Base-by-base conservation (phyloP, 2,888 invertebrate species). In the Aradus depressus region DNA sequence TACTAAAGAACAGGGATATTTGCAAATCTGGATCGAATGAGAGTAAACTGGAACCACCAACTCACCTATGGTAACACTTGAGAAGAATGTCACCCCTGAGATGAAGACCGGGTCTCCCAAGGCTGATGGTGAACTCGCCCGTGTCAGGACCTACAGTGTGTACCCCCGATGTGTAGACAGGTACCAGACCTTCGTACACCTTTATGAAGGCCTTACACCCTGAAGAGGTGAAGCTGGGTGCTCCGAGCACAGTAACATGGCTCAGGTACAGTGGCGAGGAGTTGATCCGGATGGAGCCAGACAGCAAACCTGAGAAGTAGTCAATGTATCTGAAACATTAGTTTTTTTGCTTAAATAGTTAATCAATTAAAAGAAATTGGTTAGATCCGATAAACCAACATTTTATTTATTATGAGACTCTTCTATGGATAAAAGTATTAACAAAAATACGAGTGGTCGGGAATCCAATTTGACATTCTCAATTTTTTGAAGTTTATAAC, bases 121-220 rank as follows among this genome's bases (percentile, higher is more conserved):
- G 74, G 61, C 76, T 77, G 55, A 82, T 79, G 53, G 82, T 79
- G 63, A 84, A 80, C 64, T 80, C 79, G 43, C 77, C 71, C 64
- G 73, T 80, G 56, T 72, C 72, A 55, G 79, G 75, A 37, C 76
- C 76, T 52, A 83, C 77, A 64, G 77, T 75, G 70, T 85, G 84
- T 14, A 84, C 73, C 35, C 83, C 87, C 58, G 91, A 89, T 1
- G 89, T 88, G 67, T 88, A 90, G 50, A 92, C 83, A 53, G 88
- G 88, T 55, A 83, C 81, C 66, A 90, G 82, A 60, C 89, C 88
- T 71, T 92, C 91, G 72, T 92, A 93, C 56, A 93, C 80, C 72
- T 85, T 85, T 61, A 86, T 75, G 70, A 86, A 86, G 58, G 84
- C 83, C 55, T 73, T 72, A 64, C 79, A 79, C 55, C 81, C 81